These are phyloP conservation scores for Gopherus flavomarginatus DNA, from an alignment of 2,113 vertebrate genomes.

Conservation along the genomic window DNA sequence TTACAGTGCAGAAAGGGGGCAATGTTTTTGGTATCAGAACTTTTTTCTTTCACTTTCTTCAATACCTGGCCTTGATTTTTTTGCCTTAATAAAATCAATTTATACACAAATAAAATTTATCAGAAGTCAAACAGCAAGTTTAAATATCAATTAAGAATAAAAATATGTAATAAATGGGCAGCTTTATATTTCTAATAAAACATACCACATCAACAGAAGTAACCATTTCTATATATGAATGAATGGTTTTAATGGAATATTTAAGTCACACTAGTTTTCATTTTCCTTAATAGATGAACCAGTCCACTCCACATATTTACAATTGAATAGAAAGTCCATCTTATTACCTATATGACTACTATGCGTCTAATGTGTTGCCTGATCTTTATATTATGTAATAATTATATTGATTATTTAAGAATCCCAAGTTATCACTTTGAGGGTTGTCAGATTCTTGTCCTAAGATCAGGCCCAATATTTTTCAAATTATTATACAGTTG, in stretches of 20 bases:
- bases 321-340: neutral
- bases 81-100: neutral
- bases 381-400: too few species aligned
- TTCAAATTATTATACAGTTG: too few species aligned
- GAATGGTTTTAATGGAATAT: neutral
- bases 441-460: too few species aligned
- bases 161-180: neutral
- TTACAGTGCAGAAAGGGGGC: neutral
- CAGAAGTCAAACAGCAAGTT: neutral
- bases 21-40: neutral
- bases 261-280: neutral
- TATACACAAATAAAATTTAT: neutral
- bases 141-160: neutral
- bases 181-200: neutral
- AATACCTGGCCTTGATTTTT: neutral
- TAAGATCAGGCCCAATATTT: too few species aligned
- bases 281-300: neutral
- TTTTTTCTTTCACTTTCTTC: neutral
- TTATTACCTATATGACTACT: neutral
- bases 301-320: neutral
- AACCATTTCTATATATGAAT: neutral
- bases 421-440: too few species aligned
- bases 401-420: too few species aligned
- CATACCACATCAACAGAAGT: neutral
- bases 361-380: neutral